Base-by-base conservation (phyloP, 2,888 invertebrate genomes). In the Tetragnatha montana region DNA sequence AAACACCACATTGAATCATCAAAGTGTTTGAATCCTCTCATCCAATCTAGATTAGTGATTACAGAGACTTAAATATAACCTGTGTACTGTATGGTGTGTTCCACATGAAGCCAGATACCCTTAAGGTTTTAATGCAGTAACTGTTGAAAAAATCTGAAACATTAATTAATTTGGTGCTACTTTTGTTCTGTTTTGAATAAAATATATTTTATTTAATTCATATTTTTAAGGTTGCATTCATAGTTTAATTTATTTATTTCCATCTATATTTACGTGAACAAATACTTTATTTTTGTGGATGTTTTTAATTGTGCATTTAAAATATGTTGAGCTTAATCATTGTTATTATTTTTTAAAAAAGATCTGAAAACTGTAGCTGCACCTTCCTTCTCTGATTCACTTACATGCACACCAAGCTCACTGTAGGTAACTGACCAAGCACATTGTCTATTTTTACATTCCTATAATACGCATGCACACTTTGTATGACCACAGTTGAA, bases 361-460 rank as follows among this genome's bases (percentile, higher is more conserved):
- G n/a, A 51, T 51, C 17, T 76, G 14, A 71, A 7, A 10, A 22
- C 50, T 76, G 51, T 78, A 17, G n/a, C 60, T 78, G 22, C 19
- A 51, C n/a, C 49, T 51, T 50, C 71, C 4, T 21, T 22, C 51
- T 19, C 19, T 73, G 60, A 10, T 74, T 88, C 19, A 35, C 47
- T 47, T 70, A 51, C 51, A 80, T 68, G 80, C 71, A 80, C 89
- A 81, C 73, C 47, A 85, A 22, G 68, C 74, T 50, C 70, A 85
- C 78, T 71, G 80, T 89, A 89, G 89, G 7, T 75, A 81, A 85
- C 47, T 81, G 85, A 89, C 85, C 85, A 85, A 89, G 89, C 89
- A 89, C 89, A 85, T 81, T 85, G 17, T 79, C 73, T 89, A 89
- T 89, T 89, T 89, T 89, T 89, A 89, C 89, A 89, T 89, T 89